phyloP scores from a whole-genome alignment of 1,140 invertebrate species.

The Eriocheir sinensis region DNA sequence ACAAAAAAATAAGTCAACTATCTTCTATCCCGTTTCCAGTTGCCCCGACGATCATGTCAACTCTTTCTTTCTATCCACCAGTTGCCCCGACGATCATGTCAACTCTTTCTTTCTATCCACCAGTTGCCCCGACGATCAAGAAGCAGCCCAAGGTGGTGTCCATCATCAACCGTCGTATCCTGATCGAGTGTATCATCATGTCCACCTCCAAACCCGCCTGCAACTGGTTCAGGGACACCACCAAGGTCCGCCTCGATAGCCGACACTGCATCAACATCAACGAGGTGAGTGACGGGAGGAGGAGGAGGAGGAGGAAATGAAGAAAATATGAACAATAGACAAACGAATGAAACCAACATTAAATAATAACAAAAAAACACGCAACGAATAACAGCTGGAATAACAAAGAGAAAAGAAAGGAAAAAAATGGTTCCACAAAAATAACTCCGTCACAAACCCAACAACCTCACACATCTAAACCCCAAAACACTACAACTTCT shows the following conservation, averaged over 20 bases:
- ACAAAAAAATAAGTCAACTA: too few species aligned
- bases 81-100: too few species aligned
- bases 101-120: background rate
- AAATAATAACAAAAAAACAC: too few species aligned
- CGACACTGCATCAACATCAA: conserved; percentile 89
- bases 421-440: background rate
- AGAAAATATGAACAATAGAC: background rate
- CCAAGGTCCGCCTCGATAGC: conserved; percentile 88
- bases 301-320: background rate
- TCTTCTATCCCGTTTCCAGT: too few species aligned
- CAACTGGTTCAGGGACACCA: conserved; percentile 93
- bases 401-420: background rate
- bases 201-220: conserved; percentile 94
- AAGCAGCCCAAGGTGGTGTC: conserved; percentile 94
- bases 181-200: conserved; percentile 94
- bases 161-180: conserved; percentile 93
- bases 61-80: too few species aligned
- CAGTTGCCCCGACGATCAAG: conserved; percentile 96
- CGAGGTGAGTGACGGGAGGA: conserved; percentile 84
- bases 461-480: too few species aligned
- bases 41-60: too few species aligned
- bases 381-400: too few species aligned
- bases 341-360: background rate
- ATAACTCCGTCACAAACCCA: too few species aligned
- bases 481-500: too few species aligned